Conservation (phyloP, 2,888 invertebrate species). For the Perizoma flavofasciatum region DNA sequence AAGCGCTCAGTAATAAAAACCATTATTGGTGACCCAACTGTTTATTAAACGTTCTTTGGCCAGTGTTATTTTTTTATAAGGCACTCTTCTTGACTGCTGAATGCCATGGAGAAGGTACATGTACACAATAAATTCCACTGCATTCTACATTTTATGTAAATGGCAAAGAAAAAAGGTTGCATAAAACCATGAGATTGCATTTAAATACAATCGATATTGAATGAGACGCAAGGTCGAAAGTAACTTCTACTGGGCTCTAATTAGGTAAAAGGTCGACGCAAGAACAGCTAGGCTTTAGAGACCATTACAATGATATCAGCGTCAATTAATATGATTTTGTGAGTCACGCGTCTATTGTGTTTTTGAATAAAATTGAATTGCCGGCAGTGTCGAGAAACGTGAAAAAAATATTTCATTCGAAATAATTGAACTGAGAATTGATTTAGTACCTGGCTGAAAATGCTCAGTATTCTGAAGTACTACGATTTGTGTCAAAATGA, state of each 20-base stretch:
- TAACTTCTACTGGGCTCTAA: constrained; percentile 56
- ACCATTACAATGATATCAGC: constrained; percentile 68
- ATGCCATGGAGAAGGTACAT: too few species aligned
- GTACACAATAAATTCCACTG: too few species aligned
- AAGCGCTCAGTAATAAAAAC: too few species aligned
- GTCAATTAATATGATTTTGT: constrained; percentile 74
- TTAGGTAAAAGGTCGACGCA: constrained; percentile 64
- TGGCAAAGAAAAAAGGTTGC: constrained; percentile 14
- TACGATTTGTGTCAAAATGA: not conserved
- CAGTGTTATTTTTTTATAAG: too few species aligned
- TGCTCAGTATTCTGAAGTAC: not conserved
- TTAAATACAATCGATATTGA: constrained; percentile 62
- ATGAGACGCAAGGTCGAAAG: constrained; percentile 65
- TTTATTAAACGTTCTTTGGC: too few species aligned
- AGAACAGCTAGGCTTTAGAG: constrained; percentile 56
- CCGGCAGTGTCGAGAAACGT: constrained; percentile 51
- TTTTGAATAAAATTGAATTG: constrained; percentile 51
- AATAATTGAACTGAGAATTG: constrained; percentile 30
- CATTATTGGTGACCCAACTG: too few species aligned
- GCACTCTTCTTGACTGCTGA: too few species aligned
- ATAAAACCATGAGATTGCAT: constrained; percentile 35
- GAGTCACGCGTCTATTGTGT: constrained; percentile 67
- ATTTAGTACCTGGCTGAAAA: constrained; percentile 19
- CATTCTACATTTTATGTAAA: not conserved
- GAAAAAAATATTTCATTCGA: constrained; percentile 43